These are phyloP conservation scores for Poeciliopsis paucimaculata DNA, from an alignment of 2,797 vertebrate species.

Conservation along the genomic window DNA sequence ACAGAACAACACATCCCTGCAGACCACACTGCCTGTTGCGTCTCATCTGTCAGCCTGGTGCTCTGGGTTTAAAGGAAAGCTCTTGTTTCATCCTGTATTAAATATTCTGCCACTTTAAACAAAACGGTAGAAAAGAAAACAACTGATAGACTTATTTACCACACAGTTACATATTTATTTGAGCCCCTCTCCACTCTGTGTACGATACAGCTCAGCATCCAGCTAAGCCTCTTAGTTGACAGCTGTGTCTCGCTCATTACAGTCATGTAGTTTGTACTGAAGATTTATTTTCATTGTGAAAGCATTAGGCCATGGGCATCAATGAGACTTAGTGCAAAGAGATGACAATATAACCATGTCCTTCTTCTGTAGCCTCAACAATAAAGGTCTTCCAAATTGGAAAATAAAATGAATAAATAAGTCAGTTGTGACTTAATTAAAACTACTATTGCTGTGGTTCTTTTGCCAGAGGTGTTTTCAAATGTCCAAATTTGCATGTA, in stretches of 20 bases:
- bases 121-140: background rate
- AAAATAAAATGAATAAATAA: background rate
- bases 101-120: background rate
- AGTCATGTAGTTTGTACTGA: conserved; percentile 22
- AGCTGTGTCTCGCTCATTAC: conserved; percentile 56
- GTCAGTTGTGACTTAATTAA: background rate
- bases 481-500: too few relatives aligned
- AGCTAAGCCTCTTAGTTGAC: conserved; percentile 58
- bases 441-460: background rate
- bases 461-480: background rate
- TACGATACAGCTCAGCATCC: conserved; percentile 31
- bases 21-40: conserved; percentile 37
- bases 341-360: background rate
- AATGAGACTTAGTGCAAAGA: background rate
- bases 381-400: background rate
- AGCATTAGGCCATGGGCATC: conserved; percentile 7
- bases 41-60: background rate
- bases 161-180: conserved; percentile 26
- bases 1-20: conserved; percentile 37
- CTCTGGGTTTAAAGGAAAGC: conserved; percentile 4
- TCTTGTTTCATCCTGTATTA: conserved; percentile 1
- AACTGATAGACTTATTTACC: background rate
- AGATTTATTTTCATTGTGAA: conserved; percentile 35
- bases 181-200: conserved; percentile 1
- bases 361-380: background rate